Evolutionary conservation across 2,113 vertebrate genomes (phyloP), one percentile per base, ranked within the genome.

Genomic region (Coregonus clupeaformis): DNA sequence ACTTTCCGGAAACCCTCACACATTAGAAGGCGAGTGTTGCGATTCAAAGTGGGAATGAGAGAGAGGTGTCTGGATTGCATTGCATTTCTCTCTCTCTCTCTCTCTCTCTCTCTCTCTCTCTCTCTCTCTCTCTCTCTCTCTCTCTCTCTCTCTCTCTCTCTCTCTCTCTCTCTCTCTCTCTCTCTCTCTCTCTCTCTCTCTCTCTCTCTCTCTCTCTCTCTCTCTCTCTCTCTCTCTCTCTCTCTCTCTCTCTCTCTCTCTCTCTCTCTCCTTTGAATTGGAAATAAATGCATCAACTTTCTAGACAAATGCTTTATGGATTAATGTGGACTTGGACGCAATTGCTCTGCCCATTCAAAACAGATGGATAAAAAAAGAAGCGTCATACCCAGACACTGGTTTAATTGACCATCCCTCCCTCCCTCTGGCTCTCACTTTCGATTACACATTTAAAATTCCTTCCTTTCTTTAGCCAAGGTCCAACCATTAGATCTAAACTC

Each of bases 1-100:
- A 20, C 64, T 66, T 45, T 27, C 36, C 18, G 20, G 29, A 2
- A n/a, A 57, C 32, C 55, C 2, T 18, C 60, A 20, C 18, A 45
- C 66, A 68, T 68, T 13, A 68, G 7, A 14, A 32, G 27, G 30
- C 29, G 18, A 30, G 30, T 67, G 16, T 13, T 27, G 13, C 52
- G 25, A 24, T 30, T 12, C 45, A 9, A 62, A 30, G 77, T 20
- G 24, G 42, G 12, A 47, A 52, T 65, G 72, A 32, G 36, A 52
- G 11, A 72, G 36, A 24, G 63, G 69, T 66, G 66, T 71, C 47
- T 62, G 72, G 47, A 75, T 66, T 76, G 60, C 82, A 73, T 66
- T 72, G n/a, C n/a, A n/a, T n/a, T n/a, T 9, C 52, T 55, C 52
- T 47, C 45, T 9, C 45, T 47, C 13, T 13, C 45, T 27, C 27